Percentiles rank a stretch among this genome's conserved stretches.
Evolutionary conservation across 2,888 invertebrate genomes (phyloP).

Genomic region (Schrankia costaestrigalis): DNA sequence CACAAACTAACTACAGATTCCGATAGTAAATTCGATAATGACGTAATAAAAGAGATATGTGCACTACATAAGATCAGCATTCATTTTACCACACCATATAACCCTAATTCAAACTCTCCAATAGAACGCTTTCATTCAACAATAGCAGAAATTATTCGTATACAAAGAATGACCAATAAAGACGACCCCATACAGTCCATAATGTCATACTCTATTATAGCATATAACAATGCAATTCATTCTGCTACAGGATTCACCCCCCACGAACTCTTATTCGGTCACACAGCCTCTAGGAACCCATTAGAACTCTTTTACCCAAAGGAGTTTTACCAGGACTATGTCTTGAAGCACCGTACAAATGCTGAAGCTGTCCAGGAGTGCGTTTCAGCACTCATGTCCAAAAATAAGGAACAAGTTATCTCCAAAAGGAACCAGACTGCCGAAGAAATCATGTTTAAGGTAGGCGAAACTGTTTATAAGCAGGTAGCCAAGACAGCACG

Average conservation of each 20-base stretch:
- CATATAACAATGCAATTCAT: conserved; percentile 21
- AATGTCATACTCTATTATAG: conserved; percentile 20
- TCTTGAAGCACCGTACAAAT: no score
- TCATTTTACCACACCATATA: background rate
- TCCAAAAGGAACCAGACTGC: no score
- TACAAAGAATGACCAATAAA: background rate
- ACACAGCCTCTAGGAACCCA: no score
- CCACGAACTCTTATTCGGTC: conserved; percentile 21
- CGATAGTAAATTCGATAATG: background rate
- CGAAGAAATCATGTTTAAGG: no score
- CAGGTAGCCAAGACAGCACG: no score
- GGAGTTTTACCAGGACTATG: no score
- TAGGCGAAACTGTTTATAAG: no score
- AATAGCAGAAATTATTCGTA: no score
- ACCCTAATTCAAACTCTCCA: background rate
- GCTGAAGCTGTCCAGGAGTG: no score
- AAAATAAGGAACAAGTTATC: no score
- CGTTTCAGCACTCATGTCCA: no score
- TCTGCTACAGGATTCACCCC: conserved; percentile 14
- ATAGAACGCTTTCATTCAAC: background rate
- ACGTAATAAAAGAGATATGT: background rate
- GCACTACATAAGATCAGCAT: background rate
- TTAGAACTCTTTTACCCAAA: no score
- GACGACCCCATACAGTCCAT: conserved; percentile 3
- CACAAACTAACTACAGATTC: background rate